phyloP scores from a whole-genome alignment of 2,113 vertebrate species.

The Bucco capensis region DNA sequence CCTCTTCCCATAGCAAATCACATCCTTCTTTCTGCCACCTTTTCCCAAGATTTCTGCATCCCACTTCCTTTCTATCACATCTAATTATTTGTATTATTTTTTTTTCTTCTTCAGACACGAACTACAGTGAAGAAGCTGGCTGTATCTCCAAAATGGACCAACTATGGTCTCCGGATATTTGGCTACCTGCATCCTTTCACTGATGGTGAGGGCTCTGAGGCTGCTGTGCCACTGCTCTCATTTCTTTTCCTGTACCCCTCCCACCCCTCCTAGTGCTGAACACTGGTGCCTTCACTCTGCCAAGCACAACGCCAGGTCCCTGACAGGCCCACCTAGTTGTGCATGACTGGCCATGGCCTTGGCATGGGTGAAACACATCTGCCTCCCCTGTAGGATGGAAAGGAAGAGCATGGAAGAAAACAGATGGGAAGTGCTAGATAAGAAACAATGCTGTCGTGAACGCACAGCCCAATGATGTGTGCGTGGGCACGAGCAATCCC shows the following conservation, averaged over 20 bases:
- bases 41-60: background rate
- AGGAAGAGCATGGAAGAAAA: background rate
- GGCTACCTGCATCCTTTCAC: slow-evolving; percentile 89
- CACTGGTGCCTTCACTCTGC: background rate
- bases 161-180: slow-evolving; percentile 93
- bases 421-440: background rate
- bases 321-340: background rate
- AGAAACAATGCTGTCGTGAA: background rate
- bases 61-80: background rate
- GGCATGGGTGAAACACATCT: background rate
- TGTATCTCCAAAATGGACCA: slow-evolving; percentile 85
- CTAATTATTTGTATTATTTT: background rate
- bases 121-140: slow-evolving; percentile 87
- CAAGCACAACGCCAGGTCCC: rapidly evolving
- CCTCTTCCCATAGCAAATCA: background rate
- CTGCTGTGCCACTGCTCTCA: rapidly evolving
- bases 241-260: background rate
- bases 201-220: slow-evolving; percentile 73
- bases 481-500: rapidly evolving
- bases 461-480: rapidly evolving
- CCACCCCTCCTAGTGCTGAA: slow-evolving; percentile 60
- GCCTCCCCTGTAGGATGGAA: background rate
- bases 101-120: slow-evolving; percentile 73
- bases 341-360: rapidly evolving
- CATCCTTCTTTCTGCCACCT: background rate